Evolutionary conservation across 2,797 vertebrate species (phyloP), one percentile per base, ranked within the genome.

Genomic region (Lacerta agilis): DNA sequence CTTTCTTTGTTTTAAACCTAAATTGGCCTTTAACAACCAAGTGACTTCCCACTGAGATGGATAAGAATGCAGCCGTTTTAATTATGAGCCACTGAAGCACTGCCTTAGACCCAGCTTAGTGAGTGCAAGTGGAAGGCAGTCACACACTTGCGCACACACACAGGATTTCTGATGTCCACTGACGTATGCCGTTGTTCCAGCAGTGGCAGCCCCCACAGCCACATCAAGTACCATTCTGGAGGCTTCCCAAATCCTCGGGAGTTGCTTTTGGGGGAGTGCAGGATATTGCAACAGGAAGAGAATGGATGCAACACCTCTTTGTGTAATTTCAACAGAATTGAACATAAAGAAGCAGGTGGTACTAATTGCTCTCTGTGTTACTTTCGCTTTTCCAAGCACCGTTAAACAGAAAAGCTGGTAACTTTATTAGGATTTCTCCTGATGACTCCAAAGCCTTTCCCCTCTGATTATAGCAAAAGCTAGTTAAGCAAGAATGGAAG

Each of bases 401-500:
- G 5, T 43, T 90, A 49, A 4, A 27, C 61, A 45, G n/a, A 73
- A 72, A 90, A 78, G 49, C 9, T 85, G 17, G 33, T 0, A 86
- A 79, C 36, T 72, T 33, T n/a, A 58, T 55, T n/a, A 29, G 87
- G n/a, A 84, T 33, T 90, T 66, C 58, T 33, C 1, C 3, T 2
- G 64, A 71, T 15, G 18, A 79, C 25, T 71, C 76, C 85, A 78
- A 88, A 9, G 8, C 43, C 79, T 80, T 79, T 81, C 4, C 20
- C 0, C 1, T 71, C 78, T 76, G 10, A 84, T 79, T 73, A 85
- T 41, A 85, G n/a, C 43, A 85, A 81, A 89, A 86, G 41, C 72
- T 88, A 90, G 83, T 85, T 69, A 86, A 27, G 33, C 38, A 13
- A 89, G 7, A 58, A 76, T 0, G 64, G 8, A 90, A 89, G 23